These are phyloP conservation scores for Peromyscus eremicus DNA, from an alignment of 2,797 vertebrate species.

Conservation along the genomic window DNA sequence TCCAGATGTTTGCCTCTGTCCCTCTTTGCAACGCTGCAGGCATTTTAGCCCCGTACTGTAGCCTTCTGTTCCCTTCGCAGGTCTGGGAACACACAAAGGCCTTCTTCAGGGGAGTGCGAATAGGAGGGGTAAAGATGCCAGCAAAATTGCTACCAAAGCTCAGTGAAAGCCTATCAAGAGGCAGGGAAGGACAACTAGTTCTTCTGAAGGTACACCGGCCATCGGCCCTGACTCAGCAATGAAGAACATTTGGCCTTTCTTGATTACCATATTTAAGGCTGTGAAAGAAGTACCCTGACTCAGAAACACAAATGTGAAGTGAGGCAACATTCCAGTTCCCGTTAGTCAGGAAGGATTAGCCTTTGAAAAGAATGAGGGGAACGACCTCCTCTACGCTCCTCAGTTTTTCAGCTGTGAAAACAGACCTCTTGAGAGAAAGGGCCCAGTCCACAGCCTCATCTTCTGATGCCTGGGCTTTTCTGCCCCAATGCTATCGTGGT, in stretches of 20 bases:
- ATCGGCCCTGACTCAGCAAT: neutral
- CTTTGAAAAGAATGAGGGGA: conserved; percentile 6
- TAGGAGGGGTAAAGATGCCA: neutral
- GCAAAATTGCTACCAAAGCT: neutral
- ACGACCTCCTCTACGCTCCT: neutral
- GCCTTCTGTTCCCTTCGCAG: neutral
- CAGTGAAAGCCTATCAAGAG: neutral
- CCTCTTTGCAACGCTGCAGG: neutral
- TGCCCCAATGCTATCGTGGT: neutral
- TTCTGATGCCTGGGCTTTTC: neutral
- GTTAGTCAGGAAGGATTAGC: neutral
- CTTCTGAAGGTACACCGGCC: neutral
- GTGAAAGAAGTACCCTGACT: neutral
- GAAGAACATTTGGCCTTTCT: neutral
- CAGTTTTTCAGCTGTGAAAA: neutral
- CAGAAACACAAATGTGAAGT: neutral
- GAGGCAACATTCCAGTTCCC: neutral
- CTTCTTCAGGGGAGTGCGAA: neutral
- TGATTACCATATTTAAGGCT: neutral
- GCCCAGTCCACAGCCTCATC: neutral
- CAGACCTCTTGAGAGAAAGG: neutral
- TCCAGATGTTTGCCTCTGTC: neutral
- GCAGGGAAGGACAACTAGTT: neutral
- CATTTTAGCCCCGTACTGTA: too few relatives aligned
- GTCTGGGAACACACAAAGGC: neutral